phyloP scores from a whole-genome alignment of 2,888 invertebrate species.

The Xylota sylvarum region DNA sequence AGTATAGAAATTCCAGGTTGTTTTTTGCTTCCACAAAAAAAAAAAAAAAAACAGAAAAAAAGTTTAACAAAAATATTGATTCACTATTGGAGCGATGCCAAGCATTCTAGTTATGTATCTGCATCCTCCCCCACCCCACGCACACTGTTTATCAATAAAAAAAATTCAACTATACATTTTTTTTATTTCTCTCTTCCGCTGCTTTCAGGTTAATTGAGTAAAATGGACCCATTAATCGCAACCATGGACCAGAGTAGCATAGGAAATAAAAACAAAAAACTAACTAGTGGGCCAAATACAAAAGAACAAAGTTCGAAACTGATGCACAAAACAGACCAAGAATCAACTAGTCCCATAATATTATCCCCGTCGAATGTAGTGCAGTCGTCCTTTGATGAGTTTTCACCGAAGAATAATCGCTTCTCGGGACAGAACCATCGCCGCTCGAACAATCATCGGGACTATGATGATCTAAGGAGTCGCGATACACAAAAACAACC shows the following conservation, averaged over 20 bases:
- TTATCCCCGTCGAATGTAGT: conserved; percentile 28
- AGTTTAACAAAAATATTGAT: conserved; percentile 7
- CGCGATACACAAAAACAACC: conserved; percentile 18
- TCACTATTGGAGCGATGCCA: conserved; percentile 37
- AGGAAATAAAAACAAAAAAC: conserved; percentile 62
- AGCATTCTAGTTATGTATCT: conserved; percentile 14
- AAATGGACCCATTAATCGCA: conserved; percentile 75
- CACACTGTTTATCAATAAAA: background rate
- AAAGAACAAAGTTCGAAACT: conserved; percentile 58
- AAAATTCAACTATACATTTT: background rate
- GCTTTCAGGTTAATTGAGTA: conserved; percentile 58
- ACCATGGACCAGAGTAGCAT: conserved; percentile 75
- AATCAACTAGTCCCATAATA: conserved; percentile 51
- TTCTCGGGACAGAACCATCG: conserved; percentile 19
- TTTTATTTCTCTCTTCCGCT: conserved; percentile 1
- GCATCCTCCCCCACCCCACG: background rate
- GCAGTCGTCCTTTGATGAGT: conserved; percentile 35
- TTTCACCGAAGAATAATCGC: conserved; percentile 42
- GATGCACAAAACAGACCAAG: conserved; percentile 68
- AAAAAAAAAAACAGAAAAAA: too few relatives aligned
- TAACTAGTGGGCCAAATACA: conserved; percentile 55
- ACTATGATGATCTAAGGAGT: conserved; percentile 18
- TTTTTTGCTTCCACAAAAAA: background rate
- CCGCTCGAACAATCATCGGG: conserved; percentile 31
- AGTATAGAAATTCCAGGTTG: conserved; percentile 14